Evolutionary conservation across 1,140 invertebrate genomes (phyloP), one percentile per base, ranked within the genome.

Genomic region (Gryllus bimaculatus): DNA sequence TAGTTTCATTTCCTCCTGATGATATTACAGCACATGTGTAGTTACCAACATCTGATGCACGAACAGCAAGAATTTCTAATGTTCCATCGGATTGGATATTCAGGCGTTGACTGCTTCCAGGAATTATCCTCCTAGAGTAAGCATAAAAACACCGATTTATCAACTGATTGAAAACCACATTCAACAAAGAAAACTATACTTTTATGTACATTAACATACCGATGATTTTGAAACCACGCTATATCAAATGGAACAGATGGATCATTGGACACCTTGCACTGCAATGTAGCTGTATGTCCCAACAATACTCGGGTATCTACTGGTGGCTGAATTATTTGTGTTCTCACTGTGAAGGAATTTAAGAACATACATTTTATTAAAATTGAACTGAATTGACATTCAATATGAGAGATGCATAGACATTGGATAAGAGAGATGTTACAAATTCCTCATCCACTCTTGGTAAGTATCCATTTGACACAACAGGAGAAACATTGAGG

Each of bases 241-340:
- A 98, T 92, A 81, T 93, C 92, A 83, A 93, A 96, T n/a, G 92
- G 90, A n/a, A 98, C 93, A 80, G 91, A 92, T 26, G 94, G 92
- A 87, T 98, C 96, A 83, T 93, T 94, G n/a, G 93, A 96, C 47
- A 98, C 93, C 88, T 94, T 95, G 87, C 97, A 99, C 82, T 96
- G 94, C 77, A 99, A 87, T 21, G 93, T 93, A 3, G 96, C 96
- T 48, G 94, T 96, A 77, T 96, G 93, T 21, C 96, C 96, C 5
- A 98, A 88, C 74, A 98, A 90, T 26, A 97, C 95, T 82, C 91
- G 90, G 6, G 93, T 94, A 85, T 98, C 95, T 79, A 93, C 93
- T 74, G 97, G 96, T 76, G 96, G 96, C 82, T 95, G 92, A 77
- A 95, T 90, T 81, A 98, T 98, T 88, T 96, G 94, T 20, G 97